phyloP scores from a whole-genome alignment of 2,113 vertebrate species.

The Sebastes fasciatus region DNA sequence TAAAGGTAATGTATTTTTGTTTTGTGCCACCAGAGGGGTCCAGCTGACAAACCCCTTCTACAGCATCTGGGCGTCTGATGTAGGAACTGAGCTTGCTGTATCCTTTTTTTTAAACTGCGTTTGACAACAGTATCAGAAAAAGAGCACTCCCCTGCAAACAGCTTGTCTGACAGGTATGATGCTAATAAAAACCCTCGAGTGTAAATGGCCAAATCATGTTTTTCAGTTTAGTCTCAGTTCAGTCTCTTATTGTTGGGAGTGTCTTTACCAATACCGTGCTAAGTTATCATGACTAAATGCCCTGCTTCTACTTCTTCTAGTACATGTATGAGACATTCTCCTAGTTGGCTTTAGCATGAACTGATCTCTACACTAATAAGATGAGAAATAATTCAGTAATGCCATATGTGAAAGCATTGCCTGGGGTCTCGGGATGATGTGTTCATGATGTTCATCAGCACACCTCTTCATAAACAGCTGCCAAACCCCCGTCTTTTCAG shows the following conservation, averaged over 20 bases:
- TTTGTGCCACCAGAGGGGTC: conserved; percentile 88
- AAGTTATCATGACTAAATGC: not conserved
- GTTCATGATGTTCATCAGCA: conserved; percentile 24
- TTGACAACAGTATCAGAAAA: not conserved
- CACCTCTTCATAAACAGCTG: conserved; percentile 6
- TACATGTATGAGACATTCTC: not conserved
- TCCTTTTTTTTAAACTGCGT: conserved; percentile 80
- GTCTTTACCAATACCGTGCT: not conserved
- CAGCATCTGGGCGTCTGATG: conserved; percentile 96
- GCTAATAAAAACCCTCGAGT: not conserved
- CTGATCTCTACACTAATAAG: conserved; percentile 37
- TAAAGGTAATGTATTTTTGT: not conserved
- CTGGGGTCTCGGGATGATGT: not conserved
- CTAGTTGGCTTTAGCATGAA: not conserved
- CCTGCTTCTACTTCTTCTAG: not conserved
- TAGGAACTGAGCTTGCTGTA: conserved; percentile 96
- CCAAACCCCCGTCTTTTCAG: not conserved
- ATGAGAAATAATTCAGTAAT: conserved; percentile 65
- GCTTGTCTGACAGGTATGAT: not conserved
- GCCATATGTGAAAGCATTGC: conserved; percentile 53
- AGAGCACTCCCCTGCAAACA: not conserved
- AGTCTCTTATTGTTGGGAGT: conserved; percentile 2
- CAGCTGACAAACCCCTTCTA: conserved; percentile 99
- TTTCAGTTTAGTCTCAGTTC: conserved; percentile 2
- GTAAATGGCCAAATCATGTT: not conserved